Percentiles rank a stretch among this genome's conserved stretches.
Evolutionary conservation across 2,113 vertebrate species (phyloP).

Genomic region (Panthera tigris): DNA sequence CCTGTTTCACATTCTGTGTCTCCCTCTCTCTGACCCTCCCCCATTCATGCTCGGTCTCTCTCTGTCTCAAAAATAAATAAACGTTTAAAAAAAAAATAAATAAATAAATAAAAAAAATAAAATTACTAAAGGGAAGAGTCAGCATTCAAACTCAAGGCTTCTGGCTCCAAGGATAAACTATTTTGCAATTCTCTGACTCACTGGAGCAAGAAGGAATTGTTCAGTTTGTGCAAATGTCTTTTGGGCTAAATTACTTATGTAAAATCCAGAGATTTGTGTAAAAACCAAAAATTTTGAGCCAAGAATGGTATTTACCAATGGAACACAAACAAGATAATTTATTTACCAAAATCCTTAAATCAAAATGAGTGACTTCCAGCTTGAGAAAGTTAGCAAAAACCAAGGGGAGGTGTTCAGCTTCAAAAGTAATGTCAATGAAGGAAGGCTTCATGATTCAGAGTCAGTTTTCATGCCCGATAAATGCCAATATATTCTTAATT

Average conservation of each 20-base stretch:
- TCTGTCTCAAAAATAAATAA: too few species aligned
- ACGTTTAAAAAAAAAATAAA: too few species aligned
- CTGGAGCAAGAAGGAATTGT: not conserved
- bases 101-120: too few species aligned
- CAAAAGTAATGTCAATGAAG: not conserved
- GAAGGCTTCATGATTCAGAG: not conserved
- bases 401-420: not conserved
- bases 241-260: not conserved
- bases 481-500: not conserved
- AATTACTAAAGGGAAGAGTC: not conserved
- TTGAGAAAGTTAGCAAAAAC: not conserved
- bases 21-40: too few species aligned
- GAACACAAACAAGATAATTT: not conserved
- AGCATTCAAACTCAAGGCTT: not conserved
- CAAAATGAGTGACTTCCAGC: not conserved
- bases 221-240: not conserved
- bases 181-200: not conserved
- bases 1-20: too few species aligned
- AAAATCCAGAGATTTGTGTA: not conserved
- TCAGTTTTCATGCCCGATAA: not conserved
- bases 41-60: too few species aligned
- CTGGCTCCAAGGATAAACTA: not conserved
- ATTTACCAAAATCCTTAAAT: not conserved
- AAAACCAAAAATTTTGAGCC: not conserved
- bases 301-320: not conserved